These are phyloP conservation scores for Crossocerus cetratus DNA, from an alignment of 2,888 invertebrate genomes.

Conservation along the genomic window DNA sequence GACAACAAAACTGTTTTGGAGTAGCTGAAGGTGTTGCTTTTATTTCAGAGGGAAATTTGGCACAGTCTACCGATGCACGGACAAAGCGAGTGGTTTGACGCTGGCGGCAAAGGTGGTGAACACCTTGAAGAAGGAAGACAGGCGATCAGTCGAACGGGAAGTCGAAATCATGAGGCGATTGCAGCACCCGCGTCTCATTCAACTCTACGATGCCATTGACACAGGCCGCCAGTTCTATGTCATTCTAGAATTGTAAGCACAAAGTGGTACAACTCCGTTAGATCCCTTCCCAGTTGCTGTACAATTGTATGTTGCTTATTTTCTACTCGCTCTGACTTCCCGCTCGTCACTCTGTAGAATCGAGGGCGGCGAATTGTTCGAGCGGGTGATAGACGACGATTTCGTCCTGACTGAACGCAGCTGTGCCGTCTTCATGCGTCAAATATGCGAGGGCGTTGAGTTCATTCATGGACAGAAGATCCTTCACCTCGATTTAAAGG, in stretches of 20 bases:
- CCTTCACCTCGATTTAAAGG: constrained; percentile 98
- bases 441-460: constrained; percentile 98
- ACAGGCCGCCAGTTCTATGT: constrained; percentile 96
- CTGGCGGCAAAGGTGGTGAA: constrained; percentile 96
- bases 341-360: constrained; percentile 82
- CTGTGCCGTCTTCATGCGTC: constrained; percentile 97
- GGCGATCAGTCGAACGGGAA: constrained; percentile 94
- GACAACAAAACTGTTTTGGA: background rate
- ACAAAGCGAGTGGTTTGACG: constrained; percentile 87
- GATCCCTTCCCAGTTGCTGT: no score
- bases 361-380: constrained; percentile 98
- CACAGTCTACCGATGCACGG: constrained; percentile 94
- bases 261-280: background rate
- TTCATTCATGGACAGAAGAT: constrained; percentile 98
- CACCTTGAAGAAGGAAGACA: constrained; percentile 90
- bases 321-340: background rate
- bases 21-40: constrained; percentile 13
- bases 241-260: constrained; percentile 95
- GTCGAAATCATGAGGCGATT: constrained; percentile 97
- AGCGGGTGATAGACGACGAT: constrained; percentile 98
- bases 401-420: constrained; percentile 97
- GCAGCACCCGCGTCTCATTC: constrained; percentile 96
- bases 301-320: background rate
- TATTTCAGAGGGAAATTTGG: constrained; percentile 95
- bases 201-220: constrained; percentile 98